A percentile compares a stretch with the other conserved stretches of the same genome.
Conservation (phyloP, 2,113 vertebrate species). For the Grus americana region DNA sequence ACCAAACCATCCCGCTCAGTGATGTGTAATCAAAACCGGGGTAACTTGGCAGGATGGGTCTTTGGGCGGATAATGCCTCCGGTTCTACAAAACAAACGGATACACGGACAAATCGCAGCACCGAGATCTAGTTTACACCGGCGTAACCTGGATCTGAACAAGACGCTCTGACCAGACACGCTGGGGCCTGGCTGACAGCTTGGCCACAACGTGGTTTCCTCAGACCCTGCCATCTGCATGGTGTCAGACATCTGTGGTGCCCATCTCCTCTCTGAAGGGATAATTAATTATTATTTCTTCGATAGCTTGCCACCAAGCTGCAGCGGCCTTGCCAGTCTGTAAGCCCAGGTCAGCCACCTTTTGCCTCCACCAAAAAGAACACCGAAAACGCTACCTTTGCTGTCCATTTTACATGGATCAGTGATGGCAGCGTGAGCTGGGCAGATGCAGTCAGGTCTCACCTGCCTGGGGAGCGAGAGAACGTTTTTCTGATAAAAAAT, state of each 20-base stretch:
- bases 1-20: not conserved
- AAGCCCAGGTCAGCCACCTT: not conserved
- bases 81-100: accelerated
- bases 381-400: not conserved
- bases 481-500: not conserved
- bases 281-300: not conserved
- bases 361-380: not conserved
- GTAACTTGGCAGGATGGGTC: not conserved
- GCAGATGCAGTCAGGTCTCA: not conserved
- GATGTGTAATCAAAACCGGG: not conserved
- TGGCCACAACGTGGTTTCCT: accelerated
- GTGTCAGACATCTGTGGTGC: too few species aligned
- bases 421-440: not conserved
- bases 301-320: not conserved
- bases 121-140: accelerated
- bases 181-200: not conserved
- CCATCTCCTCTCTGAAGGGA: not conserved
- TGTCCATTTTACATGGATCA: not conserved
- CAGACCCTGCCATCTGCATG: accelerated
- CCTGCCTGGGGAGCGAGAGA: not conserved
- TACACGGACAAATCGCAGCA: accelerated
- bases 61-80: accelerated
- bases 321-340: not conserved
- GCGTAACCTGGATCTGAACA: accelerated
- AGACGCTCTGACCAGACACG: accelerated